Evolutionary conservation across 2,113 vertebrate species (phyloP), one percentile per base, ranked within the genome.

Genomic region (Mandrillus leucophaeus): DNA sequence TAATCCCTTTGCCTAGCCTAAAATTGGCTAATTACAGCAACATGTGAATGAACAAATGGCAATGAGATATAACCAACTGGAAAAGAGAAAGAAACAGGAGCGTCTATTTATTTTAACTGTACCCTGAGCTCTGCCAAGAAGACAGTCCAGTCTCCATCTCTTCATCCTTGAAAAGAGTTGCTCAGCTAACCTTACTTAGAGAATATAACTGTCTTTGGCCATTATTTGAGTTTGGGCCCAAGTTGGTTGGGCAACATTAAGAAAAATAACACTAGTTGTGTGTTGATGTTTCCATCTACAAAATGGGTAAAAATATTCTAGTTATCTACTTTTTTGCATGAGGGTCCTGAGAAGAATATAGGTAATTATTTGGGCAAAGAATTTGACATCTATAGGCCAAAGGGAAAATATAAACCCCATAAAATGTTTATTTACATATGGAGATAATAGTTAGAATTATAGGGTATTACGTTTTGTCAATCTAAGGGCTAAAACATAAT

Each of bases 1-100:
- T 81, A 96, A 93, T 92, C 6, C 35, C n/a, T 92, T 86, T 78
- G 66, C 55, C 35, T 89, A 78, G 66, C 27, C 80, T 93, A 88
- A 95, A 96, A 83, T 64, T 80, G 61, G 59, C 75, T 96, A 97
- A 86, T 93, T 97, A 97, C 6, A 86, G 91, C 82, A 95, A 90
- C 43, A 80, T 68, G 22, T 88, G 81, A 98, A 95, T 85, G 76
- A 98, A 95, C 66, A 90, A 96, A 95, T 12, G 9, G 81, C 95
- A 96, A 76, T 79, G 84, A 97, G 82, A 96, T 81, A 92, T 7
- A 86, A 57, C n/a, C 45, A 82, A 66, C 4, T 52, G 22, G 52
- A 95, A 97, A 94, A 70, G 59, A 97, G 52, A 92, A 79, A 79
- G 25, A 52, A 85, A 78, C 10, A 35, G 20, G 38, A 79, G 35